These are phyloP conservation scores for Philantomba maxwellii DNA, from an alignment of 2,113 vertebrate genomes.

Conservation along the genomic window DNA sequence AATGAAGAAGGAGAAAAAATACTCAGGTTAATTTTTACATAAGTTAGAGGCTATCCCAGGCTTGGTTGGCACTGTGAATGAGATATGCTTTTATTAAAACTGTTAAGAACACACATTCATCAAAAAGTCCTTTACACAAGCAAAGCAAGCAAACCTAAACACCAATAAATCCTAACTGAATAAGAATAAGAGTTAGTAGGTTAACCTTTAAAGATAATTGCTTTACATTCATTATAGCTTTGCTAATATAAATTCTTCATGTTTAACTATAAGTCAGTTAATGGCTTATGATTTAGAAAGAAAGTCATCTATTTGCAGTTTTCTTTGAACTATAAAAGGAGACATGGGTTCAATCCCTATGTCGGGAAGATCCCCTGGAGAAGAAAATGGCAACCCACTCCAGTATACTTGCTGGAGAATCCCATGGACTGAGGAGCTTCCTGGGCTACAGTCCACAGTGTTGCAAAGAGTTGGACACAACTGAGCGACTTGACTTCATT, in stretches of 20 bases:
- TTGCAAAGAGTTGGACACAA: too few species aligned
- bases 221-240: not conserved
- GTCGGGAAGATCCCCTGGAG: too few species aligned
- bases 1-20: not conserved
- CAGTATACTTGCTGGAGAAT: too few species aligned
- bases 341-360: too few species aligned
- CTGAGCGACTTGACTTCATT: too few species aligned
- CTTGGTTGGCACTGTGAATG: not conserved
- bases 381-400: too few species aligned
- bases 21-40: not conserved
- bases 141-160: not conserved
- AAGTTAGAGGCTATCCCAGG: not conserved
- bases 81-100: not conserved
- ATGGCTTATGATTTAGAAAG: not conserved
- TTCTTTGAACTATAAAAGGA: not conserved
- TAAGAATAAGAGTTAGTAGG: not conserved
- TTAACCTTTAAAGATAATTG: conserved; percentile 3
- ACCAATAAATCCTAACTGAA: not conserved
- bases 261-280: not conserved
- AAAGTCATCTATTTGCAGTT: not conserved
- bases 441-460: too few species aligned
- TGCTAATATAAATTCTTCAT: not conserved
- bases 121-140: not conserved
- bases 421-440: too few species aligned
- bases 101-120: not conserved